Evolutionary conservation across 2,888 invertebrate species (phyloP), one percentile per base, ranked within the genome.

Genomic region (Sialis fuliginosa): DNA sequence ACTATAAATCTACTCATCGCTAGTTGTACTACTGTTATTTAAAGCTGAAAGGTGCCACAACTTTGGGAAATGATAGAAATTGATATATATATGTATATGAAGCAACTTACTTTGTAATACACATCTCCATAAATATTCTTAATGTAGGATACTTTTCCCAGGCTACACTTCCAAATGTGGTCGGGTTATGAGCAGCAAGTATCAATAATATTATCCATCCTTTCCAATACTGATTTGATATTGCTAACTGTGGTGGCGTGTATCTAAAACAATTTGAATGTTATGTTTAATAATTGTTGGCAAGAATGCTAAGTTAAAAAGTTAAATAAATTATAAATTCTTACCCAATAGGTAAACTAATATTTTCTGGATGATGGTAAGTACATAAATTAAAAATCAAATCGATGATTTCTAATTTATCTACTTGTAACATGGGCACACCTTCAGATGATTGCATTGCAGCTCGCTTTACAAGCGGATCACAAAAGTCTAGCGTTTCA

Each of bases 191-290:
- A 0, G 95, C 91, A 10, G 88, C 82, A 52, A 96, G 68, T 66
- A 93, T 84, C 39, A 91, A 66, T 54, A 96, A 69, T 58, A 90
- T 79, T 37, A 78, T 69, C 93, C 95, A 95, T 13, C 85, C 84
- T 65, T 92, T 92, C 96, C 96, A 96, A 65, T 93, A 96, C 48
- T 87, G 69, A 49, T 81, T 81, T n/a, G 88, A 81, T 57, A 96
- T 91, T 2, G 91, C 93, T 57, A 96, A 68, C 53, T 81, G 79
- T 0, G 95, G 95, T 0, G 93, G 83, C n/a, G 69, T 72, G 62
- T 86, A 87, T 6, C 77, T 76, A 55, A 34, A 54, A 53, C 43
- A 43, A 47, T n/a, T n/a, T n/a, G n/a, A n/a, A 8, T 31, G 6
- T 6, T n/a, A 10, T 31, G 12, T 34, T 10, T 10, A 30, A 7